Evolutionary conservation across 2,888 invertebrate genomes (phyloP).

Genomic region (Zygogramma bicolorata): DNA sequence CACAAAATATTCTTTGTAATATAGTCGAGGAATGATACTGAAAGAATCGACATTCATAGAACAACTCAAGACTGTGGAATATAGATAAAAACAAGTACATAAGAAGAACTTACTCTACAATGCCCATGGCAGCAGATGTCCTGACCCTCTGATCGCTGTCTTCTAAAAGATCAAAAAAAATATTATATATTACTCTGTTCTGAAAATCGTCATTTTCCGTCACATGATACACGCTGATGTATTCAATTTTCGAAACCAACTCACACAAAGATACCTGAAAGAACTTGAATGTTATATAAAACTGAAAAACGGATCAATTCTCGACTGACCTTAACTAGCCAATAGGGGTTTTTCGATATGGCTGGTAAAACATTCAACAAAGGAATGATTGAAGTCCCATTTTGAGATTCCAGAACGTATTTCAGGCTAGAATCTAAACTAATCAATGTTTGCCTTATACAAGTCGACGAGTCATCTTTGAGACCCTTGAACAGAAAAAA

Average conservation of each 20-base stretch:
- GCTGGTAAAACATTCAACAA: constrained; percentile 74
- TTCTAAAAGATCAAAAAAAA: constrained; percentile 75
- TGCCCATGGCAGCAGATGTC: constrained; percentile 76
- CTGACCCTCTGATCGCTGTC: constrained; percentile 86
- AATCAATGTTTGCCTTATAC: constrained; percentile 78
- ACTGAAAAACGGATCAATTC: constrained; percentile 20
- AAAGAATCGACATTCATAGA: too few relatives aligned
- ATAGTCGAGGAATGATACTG: constrained; percentile 68
- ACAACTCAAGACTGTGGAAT: too few relatives aligned
- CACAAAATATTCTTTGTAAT: constrained; percentile 66
- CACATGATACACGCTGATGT: constrained; percentile 71
- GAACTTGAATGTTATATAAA: constrained; percentile 21
- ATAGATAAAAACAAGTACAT: neutral
- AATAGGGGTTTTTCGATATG: constrained; percentile 82
- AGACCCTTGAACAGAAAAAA: constrained; percentile 71
- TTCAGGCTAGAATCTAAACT: constrained; percentile 73
- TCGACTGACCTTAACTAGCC: constrained; percentile 81
- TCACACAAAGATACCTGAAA: constrained; percentile 75
- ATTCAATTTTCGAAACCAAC: constrained; percentile 72
- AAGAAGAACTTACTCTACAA: constrained; percentile 70
- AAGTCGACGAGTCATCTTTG: constrained; percentile 80
- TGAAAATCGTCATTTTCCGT: constrained; percentile 70
- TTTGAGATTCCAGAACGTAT: constrained; percentile 73
- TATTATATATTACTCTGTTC: constrained; percentile 71
- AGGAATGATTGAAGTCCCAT: constrained; percentile 70